These are phyloP conservation scores for Garra rufa DNA, from an alignment of 2,113 vertebrate species.

Conservation along the genomic window DNA sequence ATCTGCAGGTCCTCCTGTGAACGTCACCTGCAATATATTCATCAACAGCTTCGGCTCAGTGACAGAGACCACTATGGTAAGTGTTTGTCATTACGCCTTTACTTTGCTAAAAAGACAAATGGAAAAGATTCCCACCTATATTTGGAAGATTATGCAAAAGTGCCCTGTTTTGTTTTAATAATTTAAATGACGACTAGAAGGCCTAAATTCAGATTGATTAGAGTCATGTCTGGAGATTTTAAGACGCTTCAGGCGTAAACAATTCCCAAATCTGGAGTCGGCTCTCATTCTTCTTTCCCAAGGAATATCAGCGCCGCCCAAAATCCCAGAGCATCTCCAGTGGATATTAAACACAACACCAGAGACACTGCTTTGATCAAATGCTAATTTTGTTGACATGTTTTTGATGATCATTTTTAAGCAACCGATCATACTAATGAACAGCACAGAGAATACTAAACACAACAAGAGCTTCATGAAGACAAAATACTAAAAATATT, in stretches of 20 bases:
- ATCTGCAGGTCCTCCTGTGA: conserved; percentile 98
- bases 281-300: not conserved
- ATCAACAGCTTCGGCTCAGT: conserved; percentile 99
- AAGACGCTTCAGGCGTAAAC: conserved; percentile 57
- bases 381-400: conserved; percentile 40
- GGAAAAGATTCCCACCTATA: not conserved
- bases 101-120: not conserved
- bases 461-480: not conserved
- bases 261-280: conserved; percentile 53
- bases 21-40: conserved; percentile 99
- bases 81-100: conserved; percentile 70
- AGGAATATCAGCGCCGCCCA: not conserved
- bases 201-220: conserved; percentile 54
- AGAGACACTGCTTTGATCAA: conserved; percentile 14
- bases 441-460: not conserved
- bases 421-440: not conserved
- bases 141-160: too few species aligned
- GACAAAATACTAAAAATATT: not conserved
- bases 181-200: conserved; percentile 55
- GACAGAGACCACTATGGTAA: conserved; percentile 99
- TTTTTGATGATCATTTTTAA: not conserved
- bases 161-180: conserved; percentile 62
- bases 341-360: not conserved
- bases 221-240: conserved; percentile 47
- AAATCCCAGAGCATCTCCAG: conserved; percentile 8